Evolutionary conservation across 2,113 vertebrate species (phyloP), one percentile per base, ranked within the genome.

Genomic region (Protobothrops flavoviridis): DNA sequence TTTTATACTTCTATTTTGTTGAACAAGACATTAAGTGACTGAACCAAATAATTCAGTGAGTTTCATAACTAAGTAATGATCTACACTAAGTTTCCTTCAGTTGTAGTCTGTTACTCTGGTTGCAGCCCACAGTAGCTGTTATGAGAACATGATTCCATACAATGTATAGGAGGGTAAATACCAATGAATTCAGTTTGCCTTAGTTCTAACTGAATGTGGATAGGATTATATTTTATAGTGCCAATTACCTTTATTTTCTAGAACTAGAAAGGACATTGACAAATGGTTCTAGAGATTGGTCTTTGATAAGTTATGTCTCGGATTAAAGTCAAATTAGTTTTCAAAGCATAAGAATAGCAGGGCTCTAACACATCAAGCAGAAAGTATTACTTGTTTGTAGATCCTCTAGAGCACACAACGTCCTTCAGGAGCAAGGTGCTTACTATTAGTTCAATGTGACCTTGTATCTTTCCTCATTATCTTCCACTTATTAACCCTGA

Each of bases 401-500:
- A 61, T 95, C 2, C 56, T 90, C 85, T 24, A 90, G 86, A 95
- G 13, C 39, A 33, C 21, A 9, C 29, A 24, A 64, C 53, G 45
- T 61, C 93, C 89, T 90, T 95, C 87, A 94, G 88, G 95, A 93
- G 21, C 59, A 91, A 94, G 85, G 64, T 59, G 3, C 92, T 95
- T 94, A 88, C 88, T 94, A 29, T 69, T 23, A 95, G 95, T 96
- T 95, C 94, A 95, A 94, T 93, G 91, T 97, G 95, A 97, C 94
- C 93, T 97, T 96, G 94, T 52, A 74, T 95, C 96, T 90, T 74
- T 93, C 86, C 90, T 97, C 95, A 97, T 97, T 97, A 95, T 95
- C 92, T 96, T 96, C 94, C 52, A 96, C 92, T 97, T 96, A 97
- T 95, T 97, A 98, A 95, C 94, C 92, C 89, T 93, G 86, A 95